These are phyloP conservation scores for Theodoxus fluviatilis DNA, from an alignment of 2,888 invertebrate genomes.

Conservation along the genomic window DNA sequence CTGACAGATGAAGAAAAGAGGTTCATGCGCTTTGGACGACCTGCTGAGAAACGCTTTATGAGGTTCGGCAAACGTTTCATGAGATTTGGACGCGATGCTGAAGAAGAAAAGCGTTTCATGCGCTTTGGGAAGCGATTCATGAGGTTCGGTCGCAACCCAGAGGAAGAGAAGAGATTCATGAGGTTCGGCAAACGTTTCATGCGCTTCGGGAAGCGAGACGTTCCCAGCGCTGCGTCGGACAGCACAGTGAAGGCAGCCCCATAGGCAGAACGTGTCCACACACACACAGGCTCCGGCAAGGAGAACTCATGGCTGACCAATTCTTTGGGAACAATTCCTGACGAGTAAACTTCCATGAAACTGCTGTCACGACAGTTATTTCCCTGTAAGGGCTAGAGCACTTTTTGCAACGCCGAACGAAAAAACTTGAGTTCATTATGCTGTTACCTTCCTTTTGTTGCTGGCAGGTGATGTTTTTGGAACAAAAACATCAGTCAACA, in stretches of 20 bases:
- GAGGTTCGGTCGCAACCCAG: constrained; percentile 30
- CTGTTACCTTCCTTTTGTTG: no score
- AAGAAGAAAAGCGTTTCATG: constrained; percentile 41
- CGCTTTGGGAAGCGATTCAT: constrained; percentile 40
- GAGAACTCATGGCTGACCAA: no score
- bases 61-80: constrained; percentile 44
- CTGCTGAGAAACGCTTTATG: constrained; percentile 41
- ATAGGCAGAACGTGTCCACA: no score
- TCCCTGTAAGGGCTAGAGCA: no score
- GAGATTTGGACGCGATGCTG: constrained; percentile 39
- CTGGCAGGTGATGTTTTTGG: no score
- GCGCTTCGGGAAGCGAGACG: constrained; percentile 35
- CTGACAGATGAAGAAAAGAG: constrained; percentile 30
- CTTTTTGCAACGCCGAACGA: no score
- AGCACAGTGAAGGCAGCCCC: not conserved
- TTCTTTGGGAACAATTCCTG: no score
- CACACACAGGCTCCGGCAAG: no score
- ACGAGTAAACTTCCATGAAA: no score
- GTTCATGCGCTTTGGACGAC: constrained; percentile 40
- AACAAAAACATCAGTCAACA: no score
- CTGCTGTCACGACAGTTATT: no score
- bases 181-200: constrained; percentile 43
- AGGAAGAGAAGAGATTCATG: constrained; percentile 41
- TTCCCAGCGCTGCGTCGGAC: constrained; percentile 28
- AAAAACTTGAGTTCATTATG: no score